Conservation (phyloP, 2,113 vertebrate species). For the Brevimyrus niger region DNA sequence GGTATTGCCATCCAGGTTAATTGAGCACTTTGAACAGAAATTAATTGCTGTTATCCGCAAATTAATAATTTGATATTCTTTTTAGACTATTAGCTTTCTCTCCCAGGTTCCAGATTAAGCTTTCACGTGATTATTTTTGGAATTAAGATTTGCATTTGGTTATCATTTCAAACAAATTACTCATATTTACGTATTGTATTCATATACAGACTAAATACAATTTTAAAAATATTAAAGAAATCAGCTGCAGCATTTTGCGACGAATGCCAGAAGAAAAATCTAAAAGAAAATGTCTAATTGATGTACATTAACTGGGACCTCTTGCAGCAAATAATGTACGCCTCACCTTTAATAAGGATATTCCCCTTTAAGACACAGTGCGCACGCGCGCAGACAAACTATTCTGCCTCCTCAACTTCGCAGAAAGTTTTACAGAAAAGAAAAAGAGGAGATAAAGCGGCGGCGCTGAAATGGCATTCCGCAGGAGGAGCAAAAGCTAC, state of each 20-base stretch:
- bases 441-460: slow-evolving; percentile 22
- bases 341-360: not conserved
- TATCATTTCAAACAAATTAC: not conserved
- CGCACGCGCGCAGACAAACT: slow-evolving; percentile 49
- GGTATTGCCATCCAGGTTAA: not conserved
- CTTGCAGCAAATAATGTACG: not conserved
- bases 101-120: not conserved
- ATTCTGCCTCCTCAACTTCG: slow-evolving; percentile 42
- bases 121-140: not conserved
- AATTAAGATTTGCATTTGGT: not conserved
- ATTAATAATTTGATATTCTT: not conserved
- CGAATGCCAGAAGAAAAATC: not conserved
- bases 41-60: not conserved
- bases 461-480: slow-evolving; percentile 72
- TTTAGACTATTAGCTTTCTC: not conserved
- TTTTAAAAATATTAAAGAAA: not conserved
- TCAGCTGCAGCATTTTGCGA: not conserved
- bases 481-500: slow-evolving; percentile 86
- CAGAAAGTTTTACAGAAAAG: slow-evolving; percentile 42
- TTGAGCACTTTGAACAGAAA: not conserved
- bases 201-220: not conserved
- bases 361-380: slow-evolving; percentile 23
- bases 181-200: not conserved
- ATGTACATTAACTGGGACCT: not conserved
- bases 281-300: not conserved